These are phyloP conservation scores for Drosophila formosana DNA, from an alignment of 2,888 invertebrate species.

Conservation along the genomic window DNA sequence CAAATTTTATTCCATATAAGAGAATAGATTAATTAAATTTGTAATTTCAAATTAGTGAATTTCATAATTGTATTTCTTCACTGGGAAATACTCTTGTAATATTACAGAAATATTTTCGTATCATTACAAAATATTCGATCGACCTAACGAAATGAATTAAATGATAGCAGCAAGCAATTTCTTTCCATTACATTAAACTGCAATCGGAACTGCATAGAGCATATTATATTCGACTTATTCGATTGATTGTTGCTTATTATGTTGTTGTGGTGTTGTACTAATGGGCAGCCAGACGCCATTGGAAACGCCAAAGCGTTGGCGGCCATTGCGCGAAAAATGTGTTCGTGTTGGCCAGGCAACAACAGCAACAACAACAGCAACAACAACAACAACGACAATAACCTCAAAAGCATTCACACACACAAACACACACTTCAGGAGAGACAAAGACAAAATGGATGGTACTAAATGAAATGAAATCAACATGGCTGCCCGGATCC, in stretches of 20 bases:
- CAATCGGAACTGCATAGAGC: background rate
- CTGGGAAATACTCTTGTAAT: too few species aligned
- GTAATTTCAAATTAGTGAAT: too few species aligned
- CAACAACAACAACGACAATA: background rate
- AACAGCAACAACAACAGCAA: slow-evolving; percentile 42
- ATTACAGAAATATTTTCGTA: too few species aligned
- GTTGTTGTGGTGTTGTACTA: slow-evolving; percentile 47
- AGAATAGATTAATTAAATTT: too few species aligned
- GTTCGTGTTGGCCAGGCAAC: slow-evolving; percentile 62
- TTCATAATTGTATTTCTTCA: too few species aligned
- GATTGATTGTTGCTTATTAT: background rate
- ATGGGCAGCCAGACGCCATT: slow-evolving; percentile 72
- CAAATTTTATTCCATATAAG: too few species aligned
- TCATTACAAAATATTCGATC: too few species aligned
- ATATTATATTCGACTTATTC: background rate
- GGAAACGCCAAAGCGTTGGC: slow-evolving; percentile 51
- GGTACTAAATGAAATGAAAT: slow-evolving; percentile 76
- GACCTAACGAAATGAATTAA: too few species aligned
- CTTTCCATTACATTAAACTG: background rate
- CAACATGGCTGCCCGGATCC: slow-evolving; percentile 76
- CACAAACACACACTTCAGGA: slow-evolving; percentile 6
- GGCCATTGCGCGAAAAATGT: slow-evolving; percentile 65
- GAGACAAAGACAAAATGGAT: slow-evolving; percentile 45
- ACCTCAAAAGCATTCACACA: slow-evolving; percentile 13
- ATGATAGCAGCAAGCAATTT: too few species aligned